Evolutionary conservation across 2,888 invertebrate genomes (phyloP).

Genomic region (Arctia plantaginis): DNA sequence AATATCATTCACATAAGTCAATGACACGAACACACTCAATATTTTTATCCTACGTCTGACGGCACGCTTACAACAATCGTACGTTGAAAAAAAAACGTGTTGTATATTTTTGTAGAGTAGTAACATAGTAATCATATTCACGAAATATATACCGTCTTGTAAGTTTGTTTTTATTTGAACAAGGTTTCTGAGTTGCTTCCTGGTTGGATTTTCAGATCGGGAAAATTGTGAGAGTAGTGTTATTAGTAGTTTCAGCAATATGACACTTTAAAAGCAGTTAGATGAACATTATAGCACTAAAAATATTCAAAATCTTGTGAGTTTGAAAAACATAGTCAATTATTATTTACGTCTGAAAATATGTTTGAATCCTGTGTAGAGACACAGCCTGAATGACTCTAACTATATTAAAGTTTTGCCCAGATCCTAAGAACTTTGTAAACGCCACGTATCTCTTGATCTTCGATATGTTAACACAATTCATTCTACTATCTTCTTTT

Average conservation of each 20-base stretch:
- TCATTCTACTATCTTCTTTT: not conserved
- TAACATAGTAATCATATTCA: not conserved
- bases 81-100: slow-evolving; percentile 7
- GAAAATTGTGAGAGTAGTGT: not conserved
- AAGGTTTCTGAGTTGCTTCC: not conserved
- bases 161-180: not conserved
- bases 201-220: not conserved
- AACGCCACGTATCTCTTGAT: not conserved
- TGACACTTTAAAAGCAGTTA: not conserved
- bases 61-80: slow-evolving; percentile 27
- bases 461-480: not conserved
- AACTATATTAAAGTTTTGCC: not conserved
- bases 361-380: not conserved
- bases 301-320: not conserved
- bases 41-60: slow-evolving; percentile 36
- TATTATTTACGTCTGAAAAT: not conserved
- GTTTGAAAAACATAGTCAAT: not conserved
- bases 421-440: not conserved
- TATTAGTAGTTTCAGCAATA: not conserved
- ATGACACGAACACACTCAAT: slow-evolving; percentile 39
- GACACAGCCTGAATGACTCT: not conserved
- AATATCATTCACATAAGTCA: slow-evolving; percentile 38
- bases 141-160: not conserved
- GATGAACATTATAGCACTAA: too few species aligned
- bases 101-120: not conserved